These are phyloP conservation scores for Aphelenchoides bicaudatus DNA, from an alignment of 2,888 invertebrate genomes.

Conservation along the genomic window DNA sequence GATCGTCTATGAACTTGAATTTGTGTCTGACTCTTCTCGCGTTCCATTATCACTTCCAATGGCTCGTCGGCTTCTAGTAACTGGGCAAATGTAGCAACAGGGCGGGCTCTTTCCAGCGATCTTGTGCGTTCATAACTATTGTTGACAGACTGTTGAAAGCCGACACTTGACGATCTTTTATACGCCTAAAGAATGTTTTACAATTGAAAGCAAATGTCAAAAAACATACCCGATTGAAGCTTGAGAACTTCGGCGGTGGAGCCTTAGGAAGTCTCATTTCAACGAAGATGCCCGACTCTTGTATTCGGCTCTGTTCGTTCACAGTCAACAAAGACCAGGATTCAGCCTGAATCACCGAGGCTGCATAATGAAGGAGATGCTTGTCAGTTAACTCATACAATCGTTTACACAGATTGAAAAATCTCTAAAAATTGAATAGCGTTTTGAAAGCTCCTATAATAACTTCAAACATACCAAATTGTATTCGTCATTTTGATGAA, in stretches of 20 bases:
- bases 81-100: constrained; percentile 23
- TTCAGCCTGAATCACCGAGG: constrained; percentile 59
- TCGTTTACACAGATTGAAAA: too few species aligned
- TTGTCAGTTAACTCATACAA: constrained; percentile 70
- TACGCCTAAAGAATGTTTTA: constrained; percentile 30
- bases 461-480: constrained; percentile 38
- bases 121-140: constrained; percentile 31
- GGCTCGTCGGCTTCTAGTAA: constrained; percentile 27
- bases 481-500: constrained; percentile 41
- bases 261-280: constrained; percentile 61
- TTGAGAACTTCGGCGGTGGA: constrained; percentile 61
- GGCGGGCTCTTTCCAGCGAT: constrained; percentile 38
- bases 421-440: not conserved
- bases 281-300: constrained; percentile 61
- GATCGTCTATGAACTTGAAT: constrained; percentile 15
- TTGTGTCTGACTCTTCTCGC: constrained; percentile 26
- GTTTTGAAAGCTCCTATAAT: constrained; percentile 5
- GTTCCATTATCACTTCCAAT: constrained; percentile 34
- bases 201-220: constrained; percentile 3
- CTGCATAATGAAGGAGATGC: constrained; percentile 71
- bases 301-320: constrained; percentile 58
- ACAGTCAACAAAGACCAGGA: constrained; percentile 56
- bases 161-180: constrained; percentile 51
- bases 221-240: constrained; percentile 52
- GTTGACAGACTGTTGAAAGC: constrained; percentile 28